A percentile compares a stretch with the other conserved stretches of the same genome.
Evolutionary conservation across 2,888 invertebrate species (phyloP).

Genomic region (Euspilapteryx auroguttella): DNA sequence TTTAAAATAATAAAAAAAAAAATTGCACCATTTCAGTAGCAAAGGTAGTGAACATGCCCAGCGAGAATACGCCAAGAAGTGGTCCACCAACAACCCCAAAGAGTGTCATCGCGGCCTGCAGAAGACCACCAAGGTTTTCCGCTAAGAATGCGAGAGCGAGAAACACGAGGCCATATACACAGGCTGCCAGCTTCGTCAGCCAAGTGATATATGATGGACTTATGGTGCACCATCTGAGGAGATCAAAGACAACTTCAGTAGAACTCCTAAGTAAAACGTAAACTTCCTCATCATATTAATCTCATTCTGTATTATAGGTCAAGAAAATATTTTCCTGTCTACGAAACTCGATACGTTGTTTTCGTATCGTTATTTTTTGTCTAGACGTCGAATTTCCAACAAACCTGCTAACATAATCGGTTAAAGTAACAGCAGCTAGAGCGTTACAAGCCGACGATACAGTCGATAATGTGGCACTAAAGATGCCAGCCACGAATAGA

Average conservation of each 20-base stretch:
- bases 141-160: conserved; percentile 82
- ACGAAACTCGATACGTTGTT: too few species aligned
- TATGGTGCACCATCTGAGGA: conserved; percentile 29
- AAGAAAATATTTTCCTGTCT: too few species aligned
- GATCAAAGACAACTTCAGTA: too few species aligned
- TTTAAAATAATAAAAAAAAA: too few species aligned
- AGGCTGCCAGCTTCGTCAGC: conserved; percentile 69
- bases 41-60: conserved; percentile 79
- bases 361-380: too few species aligned
- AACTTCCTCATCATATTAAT: too few species aligned
- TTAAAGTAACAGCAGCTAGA: conserved; percentile 84
- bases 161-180: conserved; percentile 74
- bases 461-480: conserved; percentile 89
- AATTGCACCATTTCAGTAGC: conserved; percentile 74
- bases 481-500: conserved; percentile 87
- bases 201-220: conserved; percentile 36
- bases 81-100: conserved; percentile 90
- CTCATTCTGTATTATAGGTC: too few species aligned
- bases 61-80: conserved; percentile 77
- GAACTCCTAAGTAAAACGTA: too few species aligned
- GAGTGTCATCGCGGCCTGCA: conserved; percentile 84
- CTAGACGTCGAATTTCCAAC: too few species aligned
- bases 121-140: conserved; percentile 79
- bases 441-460: conserved; percentile 91
- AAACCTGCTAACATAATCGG: conserved; percentile 74